Evolutionary conservation across 2,797 vertebrate species (phyloP).

Genomic region (Halcyon smyrnensis): DNA sequence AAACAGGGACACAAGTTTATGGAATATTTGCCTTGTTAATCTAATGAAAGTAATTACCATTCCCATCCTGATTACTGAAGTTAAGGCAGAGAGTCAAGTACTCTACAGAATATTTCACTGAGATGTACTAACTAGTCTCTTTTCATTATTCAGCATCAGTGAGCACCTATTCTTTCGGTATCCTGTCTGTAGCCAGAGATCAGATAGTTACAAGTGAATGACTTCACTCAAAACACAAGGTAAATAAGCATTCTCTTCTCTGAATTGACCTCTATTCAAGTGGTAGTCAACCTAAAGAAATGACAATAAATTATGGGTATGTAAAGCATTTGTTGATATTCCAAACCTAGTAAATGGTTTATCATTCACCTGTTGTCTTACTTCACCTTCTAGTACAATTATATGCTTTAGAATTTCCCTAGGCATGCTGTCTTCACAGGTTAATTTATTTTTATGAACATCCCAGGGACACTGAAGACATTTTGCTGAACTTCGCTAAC

Average conservation of each 20-base stretch:
- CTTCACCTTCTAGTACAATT: constrained; percentile 26
- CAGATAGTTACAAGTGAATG: background rate
- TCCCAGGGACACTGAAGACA: constrained; percentile 6
- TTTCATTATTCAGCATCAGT: background rate
- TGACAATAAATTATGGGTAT: background rate
- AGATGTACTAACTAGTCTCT: background rate
- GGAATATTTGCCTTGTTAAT: background rate
- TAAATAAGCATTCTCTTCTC: background rate
- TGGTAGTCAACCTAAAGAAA: background rate
- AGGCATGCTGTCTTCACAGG: constrained; percentile 36
- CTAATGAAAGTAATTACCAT: background rate
- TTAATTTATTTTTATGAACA: constrained; percentile 57
- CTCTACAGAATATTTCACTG: background rate
- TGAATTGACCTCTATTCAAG: background rate
- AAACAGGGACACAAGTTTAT: background rate
- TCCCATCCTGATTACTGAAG: background rate
- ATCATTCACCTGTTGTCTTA: constrained; percentile 58
- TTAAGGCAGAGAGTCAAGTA: background rate
- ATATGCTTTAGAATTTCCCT: constrained; percentile 29
- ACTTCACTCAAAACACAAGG: background rate
- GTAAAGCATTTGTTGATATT: constrained; percentile 46
- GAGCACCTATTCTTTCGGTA: background rate
- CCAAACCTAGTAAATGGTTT: constrained; percentile 47
- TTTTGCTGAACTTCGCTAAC: constrained; percentile 47
- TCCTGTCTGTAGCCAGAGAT: background rate